Conservation (phyloP, 2,888 invertebrate species). For the Eupithecia subumbrata region DNA sequence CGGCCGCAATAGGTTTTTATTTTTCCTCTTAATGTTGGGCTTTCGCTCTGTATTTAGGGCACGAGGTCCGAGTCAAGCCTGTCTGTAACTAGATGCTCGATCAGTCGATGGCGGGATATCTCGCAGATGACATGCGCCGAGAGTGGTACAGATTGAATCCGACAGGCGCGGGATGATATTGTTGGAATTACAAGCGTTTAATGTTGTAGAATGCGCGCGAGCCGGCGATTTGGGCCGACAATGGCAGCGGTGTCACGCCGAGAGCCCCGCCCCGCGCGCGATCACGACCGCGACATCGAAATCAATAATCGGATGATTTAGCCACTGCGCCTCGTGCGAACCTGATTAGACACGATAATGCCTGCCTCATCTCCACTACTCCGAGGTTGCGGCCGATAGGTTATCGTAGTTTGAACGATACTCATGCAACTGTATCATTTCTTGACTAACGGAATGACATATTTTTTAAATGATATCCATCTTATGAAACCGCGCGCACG, state of each 20-base stretch:
- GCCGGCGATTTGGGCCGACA: constrained; percentile 69
- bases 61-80: constrained; percentile 56
- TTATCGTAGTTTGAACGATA: constrained; percentile 71
- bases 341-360: constrained; percentile 83
- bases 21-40: constrained; percentile 40
- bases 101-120: constrained; percentile 44
- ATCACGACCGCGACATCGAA: constrained; percentile 84
- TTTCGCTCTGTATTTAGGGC: constrained; percentile 52
- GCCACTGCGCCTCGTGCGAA: constrained; percentile 84
- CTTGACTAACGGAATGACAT: constrained; percentile 74
- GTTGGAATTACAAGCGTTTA: constrained; percentile 82
- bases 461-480: constrained; percentile 74
- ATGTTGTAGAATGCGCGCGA: constrained; percentile 76
- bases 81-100: constrained; percentile 45
- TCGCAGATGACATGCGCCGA: constrained; percentile 64
- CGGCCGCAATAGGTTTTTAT: constrained; percentile 42
- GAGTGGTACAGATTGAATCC: constrained; percentile 69
- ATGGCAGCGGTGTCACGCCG: constrained; percentile 78
- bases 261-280: constrained; percentile 74
- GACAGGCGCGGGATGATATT: constrained; percentile 76
- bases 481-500: constrained; percentile 70
- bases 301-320: constrained; percentile 84
- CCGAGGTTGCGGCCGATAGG: constrained; percentile 70
- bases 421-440: constrained; percentile 69
- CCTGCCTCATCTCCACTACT: constrained; percentile 70